Conservation (phyloP, 2,797 vertebrate species). For the Micrastur ruficollis region DNA sequence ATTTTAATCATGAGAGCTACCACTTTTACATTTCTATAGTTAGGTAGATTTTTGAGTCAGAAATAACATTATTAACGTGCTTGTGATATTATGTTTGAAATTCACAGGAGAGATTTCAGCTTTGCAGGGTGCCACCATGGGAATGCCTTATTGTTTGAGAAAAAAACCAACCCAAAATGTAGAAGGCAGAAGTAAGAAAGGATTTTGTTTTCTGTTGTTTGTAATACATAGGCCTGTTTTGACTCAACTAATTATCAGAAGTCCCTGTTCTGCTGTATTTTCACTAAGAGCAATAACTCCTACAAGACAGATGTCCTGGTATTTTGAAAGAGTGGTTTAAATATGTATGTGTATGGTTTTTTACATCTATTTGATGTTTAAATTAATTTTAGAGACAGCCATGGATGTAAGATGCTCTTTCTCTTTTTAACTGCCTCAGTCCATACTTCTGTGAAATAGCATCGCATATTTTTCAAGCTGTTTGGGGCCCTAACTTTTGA, state of each 20-base stretch:
- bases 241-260: constrained; percentile 24
- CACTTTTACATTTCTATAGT: background rate
- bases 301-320: constrained; percentile 35
- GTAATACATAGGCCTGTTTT: constrained; percentile 4
- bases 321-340: constrained; percentile 42
- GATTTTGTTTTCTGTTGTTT: background rate
- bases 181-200: background rate
- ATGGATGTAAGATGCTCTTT: constrained; percentile 6
- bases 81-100: background rate
- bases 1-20: background rate
- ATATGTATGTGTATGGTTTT: background rate
- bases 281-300: constrained; percentile 49
- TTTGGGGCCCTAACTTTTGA: background rate
- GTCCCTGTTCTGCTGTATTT: constrained; percentile 10
- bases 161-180: background rate
- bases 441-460: background rate
- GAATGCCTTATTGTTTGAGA: background rate
- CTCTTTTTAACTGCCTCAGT: background rate
- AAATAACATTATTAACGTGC: background rate
- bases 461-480: background rate
- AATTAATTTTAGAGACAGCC: constrained; percentile 21
- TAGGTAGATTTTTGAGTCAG: background rate
- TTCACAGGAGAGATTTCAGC: background rate
- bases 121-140: background rate
- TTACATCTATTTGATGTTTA: constrained; percentile 51